Conservation (phyloP, 2,797 vertebrate genomes). For the Mormyrus hasselquistii region DNA sequence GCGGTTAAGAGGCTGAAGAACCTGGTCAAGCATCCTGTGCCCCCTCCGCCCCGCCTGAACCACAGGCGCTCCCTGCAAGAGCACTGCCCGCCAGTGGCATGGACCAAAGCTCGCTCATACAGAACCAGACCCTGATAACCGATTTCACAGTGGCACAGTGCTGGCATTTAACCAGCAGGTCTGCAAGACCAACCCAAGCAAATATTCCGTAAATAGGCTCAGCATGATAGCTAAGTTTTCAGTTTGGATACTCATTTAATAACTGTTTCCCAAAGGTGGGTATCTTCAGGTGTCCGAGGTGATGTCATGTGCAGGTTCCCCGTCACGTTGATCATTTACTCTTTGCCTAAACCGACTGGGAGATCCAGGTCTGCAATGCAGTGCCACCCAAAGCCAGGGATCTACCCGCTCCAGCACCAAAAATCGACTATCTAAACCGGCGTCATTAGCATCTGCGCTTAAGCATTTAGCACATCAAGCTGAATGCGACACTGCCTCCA, state of each 20-base stretch:
- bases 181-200: not conserved
- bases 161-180: not conserved
- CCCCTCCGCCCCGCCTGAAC: not conserved
- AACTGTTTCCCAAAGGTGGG: not conserved
- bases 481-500: not conserved
- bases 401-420: not conserved
- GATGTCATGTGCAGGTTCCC: not conserved
- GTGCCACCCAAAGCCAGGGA: not conserved
- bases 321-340: not conserved
- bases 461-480: not conserved
- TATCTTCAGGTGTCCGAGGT: not conserved
- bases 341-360: not conserved
- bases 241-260: not conserved
- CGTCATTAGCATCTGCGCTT: not conserved
- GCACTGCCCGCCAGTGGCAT: not conserved
- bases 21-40: not conserved
- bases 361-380: not conserved
- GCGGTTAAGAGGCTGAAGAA: not conserved
- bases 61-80: not conserved
- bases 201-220: not conserved
- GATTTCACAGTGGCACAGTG: not conserved
- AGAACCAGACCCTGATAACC: not conserved
- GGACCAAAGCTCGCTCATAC: not conserved
- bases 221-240: not conserved
- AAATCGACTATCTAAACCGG: not conserved